Evolutionary conservation across 2,797 vertebrate species (phyloP), one percentile per base, ranked within the genome.

Genomic region (Pangasius djambal): DNA sequence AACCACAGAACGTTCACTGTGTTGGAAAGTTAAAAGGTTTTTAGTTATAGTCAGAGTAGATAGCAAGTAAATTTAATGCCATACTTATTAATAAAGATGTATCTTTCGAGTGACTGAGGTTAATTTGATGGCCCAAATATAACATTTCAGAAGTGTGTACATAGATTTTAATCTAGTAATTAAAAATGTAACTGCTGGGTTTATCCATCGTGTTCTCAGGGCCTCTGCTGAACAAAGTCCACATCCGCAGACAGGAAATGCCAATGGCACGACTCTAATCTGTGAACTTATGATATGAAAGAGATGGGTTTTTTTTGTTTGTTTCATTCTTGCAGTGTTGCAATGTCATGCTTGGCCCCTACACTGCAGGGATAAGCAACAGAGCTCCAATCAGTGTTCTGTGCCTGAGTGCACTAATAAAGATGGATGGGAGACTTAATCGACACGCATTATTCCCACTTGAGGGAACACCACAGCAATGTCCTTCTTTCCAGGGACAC

Each of bases 341-440:
- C 69, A 31, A 77, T 65, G 67, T 16, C 78, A 83, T 28, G 61
- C 67, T 83, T 55, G 34, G 70, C 40, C 72, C 55, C 44, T 86
- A 34, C 74, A 50, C 44, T 69, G 20, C 28, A 50, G 50, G 72
- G 69, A 83, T 82, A 63, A 34, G 70, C 63, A 31, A 63, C 7
- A 34, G 55, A 20, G 61, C 78, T 83, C n/a, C 72, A 87, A 57
- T 48, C 81, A 86, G 74, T 70, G 57, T 77, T 88, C 88, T 82
- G 82, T 40, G 74, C 61, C 88, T 55, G 48, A 77, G 85, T 67
- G 52, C 28, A 31, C 65, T 77, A 85, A 87, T 85, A 87, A 89
- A 88, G 87, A 88, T 40, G 25, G 67, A 86, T 86, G 85, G 65
- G 59, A 22, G 31, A 9, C 59, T 84, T 83, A 81, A 77, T 37